Conservation (phyloP, 2,888 invertebrate genomes). For the Itoplectis maculator region DNA sequence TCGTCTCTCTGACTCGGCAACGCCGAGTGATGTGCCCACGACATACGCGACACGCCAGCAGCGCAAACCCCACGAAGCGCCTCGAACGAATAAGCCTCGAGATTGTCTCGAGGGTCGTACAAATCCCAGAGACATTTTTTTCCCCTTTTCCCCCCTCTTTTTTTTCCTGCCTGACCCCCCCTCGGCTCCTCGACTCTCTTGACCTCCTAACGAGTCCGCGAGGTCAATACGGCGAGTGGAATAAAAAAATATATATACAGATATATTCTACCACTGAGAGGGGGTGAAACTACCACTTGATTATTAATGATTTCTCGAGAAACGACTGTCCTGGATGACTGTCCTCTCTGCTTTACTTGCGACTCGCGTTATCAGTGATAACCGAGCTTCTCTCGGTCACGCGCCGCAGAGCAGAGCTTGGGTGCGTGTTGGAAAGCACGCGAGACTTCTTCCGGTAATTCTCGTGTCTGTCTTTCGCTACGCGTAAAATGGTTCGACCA, state of each 20-base stretch:
- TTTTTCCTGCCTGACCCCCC: slow-evolving; percentile 8
- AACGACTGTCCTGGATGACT: slow-evolving; percentile 26
- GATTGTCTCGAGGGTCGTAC: slow-evolving; percentile 76
- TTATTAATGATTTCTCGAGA: slow-evolving; percentile 50
- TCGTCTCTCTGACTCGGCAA: slow-evolving; percentile 28
- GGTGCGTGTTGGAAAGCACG: slow-evolving; percentile 45
- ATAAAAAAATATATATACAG: slow-evolving; percentile 9
- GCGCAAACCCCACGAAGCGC: slow-evolving; percentile 68
- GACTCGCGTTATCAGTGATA: not conserved
- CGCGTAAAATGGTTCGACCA: not conserved
- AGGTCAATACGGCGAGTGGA: slow-evolving; percentile 53
- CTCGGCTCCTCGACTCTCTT: slow-evolving; percentile 45
- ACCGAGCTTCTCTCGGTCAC: slow-evolving; percentile 38
- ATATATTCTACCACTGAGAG: too few relatives aligned
- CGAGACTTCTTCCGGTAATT: slow-evolving; percentile 32
- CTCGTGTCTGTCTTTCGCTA: slow-evolving; percentile 15
- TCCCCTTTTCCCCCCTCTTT: slow-evolving; percentile 38
- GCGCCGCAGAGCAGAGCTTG: not conserved
- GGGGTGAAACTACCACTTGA: slow-evolving; percentile 24
- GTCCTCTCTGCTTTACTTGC: slow-evolving; percentile 10
- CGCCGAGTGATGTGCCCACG: slow-evolving; percentile 77
- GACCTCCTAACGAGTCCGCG: slow-evolving; percentile 58
- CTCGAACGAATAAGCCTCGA: slow-evolving; percentile 74
- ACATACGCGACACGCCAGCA: slow-evolving; percentile 71
- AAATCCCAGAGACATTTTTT: slow-evolving; percentile 75